Evolutionary conservation across 2,113 vertebrate species (phyloP), one percentile per base, ranked within the genome.

Genomic region (Oncorhynchus gorbuscha): DNA sequence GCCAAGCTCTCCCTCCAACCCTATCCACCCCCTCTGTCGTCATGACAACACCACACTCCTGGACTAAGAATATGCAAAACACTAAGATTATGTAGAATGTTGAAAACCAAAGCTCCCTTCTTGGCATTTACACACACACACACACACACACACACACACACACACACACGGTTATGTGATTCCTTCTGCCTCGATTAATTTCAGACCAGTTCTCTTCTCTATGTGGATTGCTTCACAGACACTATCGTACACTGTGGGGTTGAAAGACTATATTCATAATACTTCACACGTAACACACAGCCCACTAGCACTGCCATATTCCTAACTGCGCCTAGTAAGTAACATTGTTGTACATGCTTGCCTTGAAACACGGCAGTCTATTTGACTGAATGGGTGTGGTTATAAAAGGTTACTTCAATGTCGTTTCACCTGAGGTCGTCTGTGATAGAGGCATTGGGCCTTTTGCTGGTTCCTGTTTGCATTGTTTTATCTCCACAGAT

Each of bases 91-190:
- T 87, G 61, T 14, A 73, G 59, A 79, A 84, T 35, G 32, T 67
- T 83, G 61, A 45, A 87, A 77, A 90, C 87, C 87, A 90, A 90
- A 91, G 85, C 79, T 83, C 78, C 72, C 72, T 48, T 26, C 9
- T 35, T 30, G 58, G 30, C 18, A 64, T 3, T 22, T 11, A n/a
- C n/a, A n/a, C n/a, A n/a, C n/a, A n/a, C n/a, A n/a, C n/a, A n/a
- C n/a, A n/a, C 59, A 45, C 72, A 14, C 72, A 64, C 71, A 45
- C 9, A 3, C 39, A 45, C 39, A 45, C 39, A 35, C 35, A 16
- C 2, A 3, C 48, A 58, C 16, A 58, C 55, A 8, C 6, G 55
- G 14, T 20, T 4, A 20, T 58, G 55, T 45, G 39, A 45, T 45
- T 35, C 14, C 69, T 32, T 76, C 66, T 64, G 16, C 51, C 71